Percentiles rank a stretch among this genome's conserved stretches.
Conservation (phyloP, 2,888 invertebrate species). For the Marasmarcha lunaedactyla region DNA sequence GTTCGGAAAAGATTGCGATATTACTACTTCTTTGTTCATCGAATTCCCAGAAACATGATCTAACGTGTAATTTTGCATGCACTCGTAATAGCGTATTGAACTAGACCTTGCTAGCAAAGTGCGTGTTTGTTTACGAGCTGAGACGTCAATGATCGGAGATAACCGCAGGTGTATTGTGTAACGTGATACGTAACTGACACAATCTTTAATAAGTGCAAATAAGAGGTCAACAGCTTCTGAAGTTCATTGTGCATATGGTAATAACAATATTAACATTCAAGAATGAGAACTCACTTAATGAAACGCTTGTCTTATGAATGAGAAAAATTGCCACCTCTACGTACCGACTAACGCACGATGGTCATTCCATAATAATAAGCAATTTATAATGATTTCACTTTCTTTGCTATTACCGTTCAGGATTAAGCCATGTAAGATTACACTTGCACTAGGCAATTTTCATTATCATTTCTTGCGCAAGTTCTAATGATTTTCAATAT, state of each 20-base stretch:
- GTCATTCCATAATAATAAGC: too few relatives aligned
- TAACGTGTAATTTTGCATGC: not conserved
- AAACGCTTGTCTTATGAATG: too few relatives aligned
- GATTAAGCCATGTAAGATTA: not conserved
- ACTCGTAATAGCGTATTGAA: constrained; percentile 15
- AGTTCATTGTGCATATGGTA: too few relatives aligned
- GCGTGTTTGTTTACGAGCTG: constrained; percentile 17
- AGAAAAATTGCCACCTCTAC: too few relatives aligned
- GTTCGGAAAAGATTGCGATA: constrained; percentile 18
- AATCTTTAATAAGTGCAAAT: constrained; percentile 22
- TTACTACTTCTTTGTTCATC: constrained; percentile 5
- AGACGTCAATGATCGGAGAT: constrained; percentile 28
- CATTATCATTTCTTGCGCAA: not conserved
- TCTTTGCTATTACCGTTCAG: too few relatives aligned
- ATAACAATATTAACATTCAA: too few relatives aligned
- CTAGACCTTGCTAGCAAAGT: constrained; percentile 19
- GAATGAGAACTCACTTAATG: too few relatives aligned
- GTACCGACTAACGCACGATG: too few relatives aligned
- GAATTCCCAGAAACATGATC: constrained; percentile 27
- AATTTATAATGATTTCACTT: too few relatives aligned
- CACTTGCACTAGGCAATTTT: not conserved
- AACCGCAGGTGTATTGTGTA: constrained; percentile 25
- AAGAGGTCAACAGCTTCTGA: constrained; percentile 2
- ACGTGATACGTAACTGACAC: constrained; percentile 25
- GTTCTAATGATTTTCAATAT: not conserved